Percentiles rank a stretch among this genome's conserved stretches.
These are phyloP conservation scores for Orchesella flavescens DNA, from an alignment of 2,888 invertebrate species.

Conservation along the genomic window DNA sequence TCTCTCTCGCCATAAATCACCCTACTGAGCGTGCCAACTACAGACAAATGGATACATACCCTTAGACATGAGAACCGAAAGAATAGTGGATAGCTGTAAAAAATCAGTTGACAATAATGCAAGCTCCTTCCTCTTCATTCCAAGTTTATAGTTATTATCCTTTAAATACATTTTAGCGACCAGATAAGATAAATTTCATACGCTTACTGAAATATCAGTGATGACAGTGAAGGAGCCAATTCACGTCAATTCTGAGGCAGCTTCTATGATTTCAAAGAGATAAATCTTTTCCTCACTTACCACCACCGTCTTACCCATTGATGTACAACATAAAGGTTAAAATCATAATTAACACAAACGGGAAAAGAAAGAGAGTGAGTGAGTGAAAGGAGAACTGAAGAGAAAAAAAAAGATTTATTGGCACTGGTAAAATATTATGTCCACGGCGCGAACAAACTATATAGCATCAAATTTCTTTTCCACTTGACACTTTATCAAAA, in stretches of 20 bases:
- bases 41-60: neutral
- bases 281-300: neutral
- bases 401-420: neutral
- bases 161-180: neutral
- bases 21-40: slow-evolving; percentile 16
- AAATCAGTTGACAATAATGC: neutral
- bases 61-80: neutral
- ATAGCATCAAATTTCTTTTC: slow-evolving; percentile 17
- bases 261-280: neutral
- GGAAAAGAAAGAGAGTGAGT: too few relatives aligned
- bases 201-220: neutral
- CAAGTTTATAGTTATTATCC: neutral
- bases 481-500: neutral
- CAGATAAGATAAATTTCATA: neutral
- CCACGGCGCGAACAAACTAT: neutral
- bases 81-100: neutral
- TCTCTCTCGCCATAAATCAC: slow-evolving; percentile 41
- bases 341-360: too few relatives aligned
- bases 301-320: too few relatives aligned
- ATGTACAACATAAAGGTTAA: too few relatives aligned
- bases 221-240: neutral
- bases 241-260: neutral
- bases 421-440: neutral
- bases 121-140: neutral
- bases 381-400: neutral